Base-by-base conservation (phyloP, 2,888 invertebrate species). In the Aricia artaxerxes region DNA sequence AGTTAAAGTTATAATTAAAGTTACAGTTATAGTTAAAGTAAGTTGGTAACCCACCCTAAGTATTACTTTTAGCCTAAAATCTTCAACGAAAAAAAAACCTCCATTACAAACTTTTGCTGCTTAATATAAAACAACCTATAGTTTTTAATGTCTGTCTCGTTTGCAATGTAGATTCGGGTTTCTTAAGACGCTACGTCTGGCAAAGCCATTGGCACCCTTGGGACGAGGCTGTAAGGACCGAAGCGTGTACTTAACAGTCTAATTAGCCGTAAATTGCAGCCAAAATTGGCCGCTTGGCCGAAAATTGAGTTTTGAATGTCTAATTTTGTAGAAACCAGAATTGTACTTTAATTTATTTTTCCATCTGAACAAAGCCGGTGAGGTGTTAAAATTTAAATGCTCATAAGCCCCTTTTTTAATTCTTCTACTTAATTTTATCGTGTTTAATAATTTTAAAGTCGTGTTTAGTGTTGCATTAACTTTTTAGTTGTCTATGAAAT, bases 221-320 rank as follows among this genome's bases (percentile, higher is more conserved):
- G 73, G 78, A 78, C 75, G 40, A 60, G 78, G 61, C 40, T 64
- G 60, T 79, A 79, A 79, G 73, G 78, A 79, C 78, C 75, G 73
- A 84, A 84, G 83, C 86, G 87, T 91, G 90, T 90, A 90, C 89
- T 91, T 91, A 92, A 92, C 87, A 88, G 89, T 89, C 88, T 92
- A 92, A 93, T 93, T 93, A 92, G 89, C 89, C 89, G 91, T 91
- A 91, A 92, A 93, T 92, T 91, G 91, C 91, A 90, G 89, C 88
- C 87, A 87, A 88, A 92, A 92, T 91, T 90, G 90, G 89, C 86
- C 87, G 88, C 89, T 91, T 89, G 90, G 88, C 86, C 89, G 89
- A 90, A 88, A 91, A 92, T 90, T 90, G 75, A 89, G 90, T 90
- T 91, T 90, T 91, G 88, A 92, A 93, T 91, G 91, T 90, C 91